A percentile compares a stretch with the other conserved stretches of the same genome.
These are phyloP conservation scores for Zaprionus inermis DNA, from an alignment of 1,140 invertebrate genomes.

Conservation along the genomic window DNA sequence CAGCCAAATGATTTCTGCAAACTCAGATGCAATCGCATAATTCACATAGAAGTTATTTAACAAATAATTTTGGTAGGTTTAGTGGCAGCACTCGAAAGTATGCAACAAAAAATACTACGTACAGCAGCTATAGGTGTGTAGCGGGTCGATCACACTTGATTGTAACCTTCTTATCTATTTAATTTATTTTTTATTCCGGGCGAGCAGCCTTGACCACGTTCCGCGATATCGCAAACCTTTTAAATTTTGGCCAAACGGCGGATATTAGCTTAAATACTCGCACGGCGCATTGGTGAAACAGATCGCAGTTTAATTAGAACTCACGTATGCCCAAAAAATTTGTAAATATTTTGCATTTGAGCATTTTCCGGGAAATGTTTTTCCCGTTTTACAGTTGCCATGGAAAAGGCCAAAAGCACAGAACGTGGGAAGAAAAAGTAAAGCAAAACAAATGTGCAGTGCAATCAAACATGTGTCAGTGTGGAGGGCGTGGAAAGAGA, in stretches of 20 bases:
- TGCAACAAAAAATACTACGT: too few relatives aligned
- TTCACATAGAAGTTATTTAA: too few relatives aligned
- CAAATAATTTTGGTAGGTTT: too few relatives aligned
- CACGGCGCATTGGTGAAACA: not conserved
- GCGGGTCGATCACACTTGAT: too few relatives aligned
- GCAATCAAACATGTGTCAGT: conserved; percentile 38
- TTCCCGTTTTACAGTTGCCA: conserved; percentile 28
- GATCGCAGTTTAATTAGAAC: conserved; percentile 49
- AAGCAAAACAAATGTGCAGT: conserved; percentile 43
- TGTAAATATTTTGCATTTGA: conserved; percentile 72
- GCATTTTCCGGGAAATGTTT: conserved; percentile 71
- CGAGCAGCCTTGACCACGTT: conserved; percentile 57
- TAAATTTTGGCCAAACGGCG: conserved; percentile 19
- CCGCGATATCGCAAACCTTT: conserved; percentile 39
- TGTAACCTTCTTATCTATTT: conserved; percentile 16
- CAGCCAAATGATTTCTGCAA: too few relatives aligned
- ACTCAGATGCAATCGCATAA: too few relatives aligned
- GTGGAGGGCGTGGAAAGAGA: not conserved
- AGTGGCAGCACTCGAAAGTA: too few relatives aligned
- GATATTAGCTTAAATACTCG: conserved; percentile 38
- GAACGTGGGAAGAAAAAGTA: conserved; percentile 65
- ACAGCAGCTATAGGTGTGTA: too few relatives aligned
- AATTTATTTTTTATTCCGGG: not conserved
- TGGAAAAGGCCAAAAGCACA: conserved; percentile 1
- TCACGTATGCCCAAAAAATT: conserved; percentile 42